These are phyloP conservation scores for Euura saliciscinereae DNA, from an alignment of 1,140 invertebrate species.

Conservation along the genomic window DNA sequence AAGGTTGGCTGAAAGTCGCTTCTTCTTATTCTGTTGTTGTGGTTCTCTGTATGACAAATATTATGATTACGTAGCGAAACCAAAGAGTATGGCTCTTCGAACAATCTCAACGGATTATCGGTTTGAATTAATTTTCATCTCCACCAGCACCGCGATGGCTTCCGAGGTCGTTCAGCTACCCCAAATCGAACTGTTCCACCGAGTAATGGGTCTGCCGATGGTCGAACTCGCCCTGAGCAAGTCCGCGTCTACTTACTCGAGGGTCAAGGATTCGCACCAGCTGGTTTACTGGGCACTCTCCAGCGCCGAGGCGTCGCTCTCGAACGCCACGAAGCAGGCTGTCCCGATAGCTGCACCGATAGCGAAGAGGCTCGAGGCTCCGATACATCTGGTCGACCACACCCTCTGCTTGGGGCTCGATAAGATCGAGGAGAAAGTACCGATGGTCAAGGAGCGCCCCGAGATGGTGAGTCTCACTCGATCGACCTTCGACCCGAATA, in stretches of 20 bases:
- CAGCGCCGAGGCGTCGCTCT: slow-evolving; percentile 70
- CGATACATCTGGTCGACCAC: slow-evolving; percentile 71
- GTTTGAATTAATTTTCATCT: too few relatives aligned
- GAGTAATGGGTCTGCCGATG: slow-evolving; percentile 63
- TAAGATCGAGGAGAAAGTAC: slow-evolving; percentile 70
- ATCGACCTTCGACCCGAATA: slow-evolving; percentile 61
- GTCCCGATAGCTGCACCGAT: slow-evolving; percentile 63
- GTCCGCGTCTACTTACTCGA: slow-evolving; percentile 62
- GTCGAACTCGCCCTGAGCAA: slow-evolving; percentile 62
- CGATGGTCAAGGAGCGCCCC: slow-evolving; percentile 71
- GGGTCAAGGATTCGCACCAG: slow-evolving; percentile 60
- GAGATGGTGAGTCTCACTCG: slow-evolving; percentile 67
- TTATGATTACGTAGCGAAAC: too few relatives aligned
- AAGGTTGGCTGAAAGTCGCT: too few relatives aligned
- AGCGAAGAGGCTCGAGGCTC: slow-evolving; percentile 64
- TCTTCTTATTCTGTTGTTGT: too few relatives aligned
- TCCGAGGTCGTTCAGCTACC: slow-evolving; percentile 45
- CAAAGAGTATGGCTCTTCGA: too few relatives aligned
- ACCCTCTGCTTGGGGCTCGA: slow-evolving; percentile 70
- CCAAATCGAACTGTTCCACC: slow-evolving; percentile 63
- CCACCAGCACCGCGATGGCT: slow-evolving; percentile 30
- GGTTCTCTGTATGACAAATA: too few relatives aligned
- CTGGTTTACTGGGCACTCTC: slow-evolving; percentile 71
- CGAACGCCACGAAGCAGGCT: slow-evolving; percentile 63
- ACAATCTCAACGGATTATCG: too few relatives aligned